Evolutionary conservation across 2,888 invertebrate genomes (phyloP).

Genomic region (Hirtodrosophila histrioides): DNA sequence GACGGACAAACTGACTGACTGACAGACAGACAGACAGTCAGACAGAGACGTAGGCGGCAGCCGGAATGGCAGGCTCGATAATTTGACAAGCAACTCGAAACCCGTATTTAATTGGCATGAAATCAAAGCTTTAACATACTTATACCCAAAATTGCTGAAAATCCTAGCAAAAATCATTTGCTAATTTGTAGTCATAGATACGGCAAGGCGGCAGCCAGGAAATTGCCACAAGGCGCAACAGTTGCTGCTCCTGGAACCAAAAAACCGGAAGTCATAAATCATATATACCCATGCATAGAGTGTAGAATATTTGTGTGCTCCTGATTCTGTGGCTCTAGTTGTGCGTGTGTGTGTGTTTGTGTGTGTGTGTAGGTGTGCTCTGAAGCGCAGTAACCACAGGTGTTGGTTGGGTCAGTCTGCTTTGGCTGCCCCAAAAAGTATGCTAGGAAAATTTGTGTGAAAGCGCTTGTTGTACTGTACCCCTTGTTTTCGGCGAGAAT

Average conservation of each 20-base stretch:
- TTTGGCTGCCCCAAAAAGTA: slow-evolving; percentile 20
- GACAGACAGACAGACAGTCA: slow-evolving; percentile 22
- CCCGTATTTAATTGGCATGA: slow-evolving; percentile 49
- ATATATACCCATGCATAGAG: slow-evolving; percentile 58
- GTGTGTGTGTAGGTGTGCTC: slow-evolving; percentile 17
- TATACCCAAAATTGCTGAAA: slow-evolving; percentile 2
- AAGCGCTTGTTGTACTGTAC: slow-evolving; percentile 20
- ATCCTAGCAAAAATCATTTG: slow-evolving; percentile 19
- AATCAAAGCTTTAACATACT: slow-evolving; percentile 35
- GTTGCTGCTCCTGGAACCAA: slow-evolving; percentile 41
- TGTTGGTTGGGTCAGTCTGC: slow-evolving; percentile 62
- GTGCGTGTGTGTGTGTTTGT: slow-evolving; percentile 11
- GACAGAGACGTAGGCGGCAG: slow-evolving; percentile 5
- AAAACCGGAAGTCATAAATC: slow-evolving; percentile 80
- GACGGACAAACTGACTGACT: slow-evolving; percentile 34
- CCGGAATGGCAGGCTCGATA: slow-evolving; percentile 34
- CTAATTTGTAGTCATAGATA: slow-evolving; percentile 25
- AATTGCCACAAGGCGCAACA: slow-evolving; percentile 34
- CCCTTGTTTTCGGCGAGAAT: slow-evolving; percentile 8
- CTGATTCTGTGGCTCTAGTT: background rate
- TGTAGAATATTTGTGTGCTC: slow-evolving; percentile 8
- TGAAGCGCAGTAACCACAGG: slow-evolving; percentile 67
- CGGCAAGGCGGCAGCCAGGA: background rate
- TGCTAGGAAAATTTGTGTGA: slow-evolving; percentile 36
- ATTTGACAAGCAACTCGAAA: slow-evolving; percentile 48